Conservation (phyloP, 2,113 vertebrate species). For the Anthoscopus minutus region DNA sequence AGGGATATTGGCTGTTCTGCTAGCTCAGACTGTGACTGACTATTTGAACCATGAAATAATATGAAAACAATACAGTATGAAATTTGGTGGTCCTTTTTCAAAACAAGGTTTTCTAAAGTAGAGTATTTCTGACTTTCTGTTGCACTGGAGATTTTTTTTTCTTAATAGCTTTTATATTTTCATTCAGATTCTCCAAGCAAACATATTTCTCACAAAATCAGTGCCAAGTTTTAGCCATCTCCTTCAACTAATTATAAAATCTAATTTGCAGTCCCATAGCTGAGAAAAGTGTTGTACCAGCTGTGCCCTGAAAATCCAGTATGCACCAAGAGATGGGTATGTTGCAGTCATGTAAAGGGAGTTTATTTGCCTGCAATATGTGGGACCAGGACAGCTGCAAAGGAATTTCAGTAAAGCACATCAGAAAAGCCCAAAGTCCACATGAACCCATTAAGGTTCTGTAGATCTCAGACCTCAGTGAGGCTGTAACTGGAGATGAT, state of each 20-base stretch:
- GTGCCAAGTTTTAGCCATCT: not conserved
- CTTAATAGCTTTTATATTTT: not conserved
- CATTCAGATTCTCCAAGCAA: not conserved
- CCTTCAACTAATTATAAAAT: not conserved
- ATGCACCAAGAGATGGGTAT: not conserved
- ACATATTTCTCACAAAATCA: not conserved
- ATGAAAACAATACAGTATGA: not conserved
- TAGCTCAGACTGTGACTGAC: not conserved
- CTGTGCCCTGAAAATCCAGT: not conserved
- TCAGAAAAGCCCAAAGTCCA: not conserved
- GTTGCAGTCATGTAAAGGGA: not conserved
- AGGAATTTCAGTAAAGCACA: not conserved
- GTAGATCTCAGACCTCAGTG: not conserved
- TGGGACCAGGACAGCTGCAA: not conserved
- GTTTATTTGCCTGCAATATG: not conserved
- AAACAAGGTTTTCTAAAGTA: not conserved
- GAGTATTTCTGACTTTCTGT: not conserved
- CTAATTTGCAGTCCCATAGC: not conserved
- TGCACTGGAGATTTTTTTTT: not conserved
- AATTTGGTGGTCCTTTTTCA: not conserved
- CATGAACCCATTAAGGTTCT: not conserved
- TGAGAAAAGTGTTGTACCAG: not conserved
- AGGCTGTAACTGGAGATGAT: not conserved
- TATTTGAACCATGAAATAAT: not conserved
- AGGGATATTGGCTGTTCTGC: not conserved